Evolutionary conservation across 1,140 invertebrate genomes (phyloP), one percentile per base, ranked within the genome.

Genomic region (Lithobius niger): DNA sequence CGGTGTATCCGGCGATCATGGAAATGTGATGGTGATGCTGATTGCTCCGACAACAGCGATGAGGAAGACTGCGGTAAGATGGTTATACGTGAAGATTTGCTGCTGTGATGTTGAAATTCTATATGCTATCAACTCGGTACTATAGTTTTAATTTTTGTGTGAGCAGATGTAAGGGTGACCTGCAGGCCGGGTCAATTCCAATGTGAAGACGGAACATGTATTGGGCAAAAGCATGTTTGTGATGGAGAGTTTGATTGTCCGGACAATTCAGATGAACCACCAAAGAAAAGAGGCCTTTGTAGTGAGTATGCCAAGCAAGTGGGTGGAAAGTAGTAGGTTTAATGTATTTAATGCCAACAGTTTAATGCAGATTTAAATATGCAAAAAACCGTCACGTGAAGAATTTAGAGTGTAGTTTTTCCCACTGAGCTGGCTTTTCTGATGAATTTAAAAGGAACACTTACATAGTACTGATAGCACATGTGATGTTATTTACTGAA

Each of bases 11-110:
- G 68, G 44, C 62, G 64, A 16, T 70, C 64, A 48, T 69, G 71
- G 57, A 74, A 74, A 45, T 87, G 84, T 71, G 74, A 88, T 66
- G 73, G 76, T 0, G 88, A 91, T 15, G 59, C 57, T 56, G 80
- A 86, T 22, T 82, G 79, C 36, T n/a, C 49, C 45, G 64, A 65
- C 57, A 61, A 61, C 19, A 59, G 61, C 22, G 65, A 66, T 59
- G 65, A 66, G 59, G 56, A 48, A 15, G 56, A 65, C 21, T 66
- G 65, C 57, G 56, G 64, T 65, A 57, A 42, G 43, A 25, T 54
- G n/a, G n/a, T n/a, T n/a, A n/a, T n/a, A n/a, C n/a, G n/a, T n/a
- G n/a, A n/a, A n/a, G n/a, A n/a, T n/a, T n/a, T n/a, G n/a, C n/a
- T n/a, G n/a, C n/a, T n/a, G n/a, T n/a, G n/a, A n/a, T n/a, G n/a